phyloP scores from a whole-genome alignment of 1,140 invertebrate species.

The Orussus abietinus region DNA sequence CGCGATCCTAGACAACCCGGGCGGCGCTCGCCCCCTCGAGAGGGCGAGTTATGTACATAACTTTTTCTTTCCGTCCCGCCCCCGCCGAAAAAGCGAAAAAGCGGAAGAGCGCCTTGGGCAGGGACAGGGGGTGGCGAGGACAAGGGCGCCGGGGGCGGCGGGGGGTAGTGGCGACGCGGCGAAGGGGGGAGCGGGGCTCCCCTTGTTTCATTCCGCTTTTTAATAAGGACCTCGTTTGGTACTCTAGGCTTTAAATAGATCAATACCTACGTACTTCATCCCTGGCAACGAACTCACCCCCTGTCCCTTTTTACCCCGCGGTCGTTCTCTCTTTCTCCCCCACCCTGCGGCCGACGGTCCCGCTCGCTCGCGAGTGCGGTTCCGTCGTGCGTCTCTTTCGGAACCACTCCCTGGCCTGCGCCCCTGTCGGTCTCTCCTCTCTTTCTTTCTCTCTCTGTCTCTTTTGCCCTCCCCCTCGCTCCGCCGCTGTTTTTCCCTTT shows the following conservation, averaged over 20 bases:
- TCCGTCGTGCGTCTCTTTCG: too few relatives aligned
- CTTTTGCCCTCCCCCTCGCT: slow-evolving; percentile 14
- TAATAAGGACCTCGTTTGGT: slow-evolving; percentile 55
- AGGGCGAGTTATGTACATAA: slow-evolving; percentile 16
- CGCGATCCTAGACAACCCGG: too few relatives aligned
- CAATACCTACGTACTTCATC: slow-evolving; percentile 52
- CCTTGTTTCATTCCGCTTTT: slow-evolving; percentile 52
- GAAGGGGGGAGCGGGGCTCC: slow-evolving; percentile 24
- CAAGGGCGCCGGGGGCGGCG: slow-evolving; percentile 7
- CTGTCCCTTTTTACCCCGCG: slow-evolving; percentile 24
- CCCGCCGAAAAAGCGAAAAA: slow-evolving; percentile 15
- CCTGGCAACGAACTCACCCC: slow-evolving; percentile 44
- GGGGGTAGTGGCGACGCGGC: slow-evolving; percentile 14
- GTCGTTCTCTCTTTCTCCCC: slow-evolving; percentile 34
- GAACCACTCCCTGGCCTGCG: not conserved
- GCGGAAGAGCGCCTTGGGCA: slow-evolving; percentile 6
- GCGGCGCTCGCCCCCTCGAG: too few relatives aligned
- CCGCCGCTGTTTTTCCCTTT: slow-evolving; percentile 10
- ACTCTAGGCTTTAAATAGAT: slow-evolving; percentile 55
- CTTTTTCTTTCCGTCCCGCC: slow-evolving; percentile 15
- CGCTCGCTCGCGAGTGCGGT: too few relatives aligned
- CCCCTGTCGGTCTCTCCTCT: too few relatives aligned
- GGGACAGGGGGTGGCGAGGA: slow-evolving; percentile 2
- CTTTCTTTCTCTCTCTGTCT: slow-evolving; percentile 14
- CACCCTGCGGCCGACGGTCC: too few relatives aligned